Evolutionary conservation across 2,797 vertebrate species (phyloP).

Genomic region (Gymnodraco acuticeps): DNA sequence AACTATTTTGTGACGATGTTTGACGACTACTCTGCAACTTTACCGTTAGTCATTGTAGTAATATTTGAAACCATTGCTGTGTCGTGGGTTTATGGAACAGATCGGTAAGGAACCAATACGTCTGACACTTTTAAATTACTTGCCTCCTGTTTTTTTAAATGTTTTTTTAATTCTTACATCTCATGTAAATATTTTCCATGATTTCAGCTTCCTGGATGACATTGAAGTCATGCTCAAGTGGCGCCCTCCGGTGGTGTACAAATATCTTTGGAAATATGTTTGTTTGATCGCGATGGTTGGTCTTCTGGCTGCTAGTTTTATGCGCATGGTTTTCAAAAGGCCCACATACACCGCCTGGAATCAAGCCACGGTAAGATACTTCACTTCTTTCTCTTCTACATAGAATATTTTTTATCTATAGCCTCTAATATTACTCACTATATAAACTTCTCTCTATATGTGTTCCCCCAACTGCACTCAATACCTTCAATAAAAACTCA

Average conservation of each 20-base stretch:
- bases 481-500: too few species aligned
- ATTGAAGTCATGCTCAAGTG: constrained; percentile 84
- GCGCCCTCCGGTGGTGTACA: constrained; percentile 85
- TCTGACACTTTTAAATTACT: not conserved
- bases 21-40: constrained; percentile 86
- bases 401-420: not conserved
- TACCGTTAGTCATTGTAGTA: constrained; percentile 86
- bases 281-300: constrained; percentile 84
- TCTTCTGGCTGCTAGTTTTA: constrained; percentile 80
- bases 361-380: constrained; percentile 80
- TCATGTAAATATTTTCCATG: not conserved
- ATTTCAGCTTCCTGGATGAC: constrained; percentile 87
- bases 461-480: not conserved
- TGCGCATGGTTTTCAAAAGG: constrained; percentile 78
- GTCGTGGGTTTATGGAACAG: constrained; percentile 88
- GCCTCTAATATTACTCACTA: not conserved
- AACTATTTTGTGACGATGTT: constrained; percentile 90
- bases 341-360: constrained; percentile 89
- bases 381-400: not conserved
- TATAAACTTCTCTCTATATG: not conserved
- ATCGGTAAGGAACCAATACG: constrained; percentile 81
- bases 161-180: not conserved
- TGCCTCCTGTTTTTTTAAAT: not conserved
- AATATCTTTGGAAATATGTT: constrained; percentile 88
- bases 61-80: constrained; percentile 87